Base-by-base conservation (phyloP, 2,888 invertebrate species). In the Trichopria drosophilae region DNA sequence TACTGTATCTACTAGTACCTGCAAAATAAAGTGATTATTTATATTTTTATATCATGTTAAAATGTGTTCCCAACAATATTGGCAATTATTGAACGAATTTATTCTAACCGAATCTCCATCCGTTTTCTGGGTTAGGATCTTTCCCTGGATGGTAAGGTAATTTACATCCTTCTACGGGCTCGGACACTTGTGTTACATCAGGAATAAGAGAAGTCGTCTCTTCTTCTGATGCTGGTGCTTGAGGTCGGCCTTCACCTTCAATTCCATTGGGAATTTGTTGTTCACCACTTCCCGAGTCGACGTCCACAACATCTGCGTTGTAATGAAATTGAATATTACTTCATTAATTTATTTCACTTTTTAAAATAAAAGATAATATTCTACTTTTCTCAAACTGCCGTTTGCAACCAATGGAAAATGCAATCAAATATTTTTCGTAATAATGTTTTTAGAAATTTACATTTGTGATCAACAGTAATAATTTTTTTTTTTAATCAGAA, bases 1-100 rank as follows among this genome's bases (percentile, higher is more conserved):
- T 82, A 60, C 88, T 88, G 72, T 84, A 81, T 54, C 81, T 81
- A 16, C 81, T 81, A 1, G 85, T 83, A 36, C 87, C 87, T 85
- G 66, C 4, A 65, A 61, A 48, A 52, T n/a, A 31, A 23, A 41
- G n/a, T 23, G 5, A 26, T 51, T 9, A 35, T 31, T 39, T 7
- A 34, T n/a, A 13, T 37, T 16, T 12, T 16, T 19, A 26, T 18
- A 34, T 26, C 20, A 39, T 40, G 18, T 19, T 34, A 26, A 36
- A 41, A 22, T 45, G 23, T n/a, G n/a, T n/a, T n/a, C n/a, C n/a
- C n/a, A 31, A 28, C 39, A 41, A 39, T 13, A 36, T 23, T 6
- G 9, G 13, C n/a, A 44, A 19, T 12, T 3, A 42, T 32, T 7
- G n/a, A 47, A 46, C 18, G 10, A 42, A 22, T 45, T 4, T 16